Evolutionary conservation across 2,113 vertebrate species (phyloP).

Genomic region (Cyphomyrus plagiostoma): DNA sequence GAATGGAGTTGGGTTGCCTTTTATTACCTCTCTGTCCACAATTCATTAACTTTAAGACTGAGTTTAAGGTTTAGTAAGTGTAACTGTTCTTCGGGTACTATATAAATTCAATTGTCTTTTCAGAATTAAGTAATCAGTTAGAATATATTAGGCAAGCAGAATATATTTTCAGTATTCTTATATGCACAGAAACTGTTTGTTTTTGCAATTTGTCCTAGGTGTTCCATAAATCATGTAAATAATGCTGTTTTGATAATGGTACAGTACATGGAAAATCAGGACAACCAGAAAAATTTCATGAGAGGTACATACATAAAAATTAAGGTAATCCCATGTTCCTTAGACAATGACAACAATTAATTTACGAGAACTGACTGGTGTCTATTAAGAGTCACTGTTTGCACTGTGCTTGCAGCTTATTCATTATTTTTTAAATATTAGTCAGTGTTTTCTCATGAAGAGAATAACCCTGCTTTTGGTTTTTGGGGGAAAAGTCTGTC

Average conservation of each 20-base stretch:
- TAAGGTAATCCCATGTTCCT: background rate
- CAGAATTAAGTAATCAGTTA: background rate
- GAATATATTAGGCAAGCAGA: background rate
- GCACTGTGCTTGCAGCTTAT: background rate
- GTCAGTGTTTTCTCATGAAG: background rate
- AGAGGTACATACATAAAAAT: background rate
- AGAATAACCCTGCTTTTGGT: background rate
- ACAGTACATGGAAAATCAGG: background rate
- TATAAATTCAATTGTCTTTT: background rate
- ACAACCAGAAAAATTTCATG: background rate
- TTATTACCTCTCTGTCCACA: background rate
- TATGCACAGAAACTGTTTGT: background rate
- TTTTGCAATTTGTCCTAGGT: background rate
- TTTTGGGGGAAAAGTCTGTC: background rate
- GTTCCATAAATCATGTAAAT: background rate
- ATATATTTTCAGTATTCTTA: background rate
- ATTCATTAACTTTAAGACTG: background rate
- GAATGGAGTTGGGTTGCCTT: background rate
- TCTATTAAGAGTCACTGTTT: background rate
- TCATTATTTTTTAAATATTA: background rate
- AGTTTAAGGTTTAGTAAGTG: background rate
- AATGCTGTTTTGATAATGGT: background rate
- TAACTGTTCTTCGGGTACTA: background rate
- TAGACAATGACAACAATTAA: background rate
- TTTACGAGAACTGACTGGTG: background rate